Conservation (phyloP, 1,140 invertebrate genomes). For the Druon quercuslanigerum region DNA sequence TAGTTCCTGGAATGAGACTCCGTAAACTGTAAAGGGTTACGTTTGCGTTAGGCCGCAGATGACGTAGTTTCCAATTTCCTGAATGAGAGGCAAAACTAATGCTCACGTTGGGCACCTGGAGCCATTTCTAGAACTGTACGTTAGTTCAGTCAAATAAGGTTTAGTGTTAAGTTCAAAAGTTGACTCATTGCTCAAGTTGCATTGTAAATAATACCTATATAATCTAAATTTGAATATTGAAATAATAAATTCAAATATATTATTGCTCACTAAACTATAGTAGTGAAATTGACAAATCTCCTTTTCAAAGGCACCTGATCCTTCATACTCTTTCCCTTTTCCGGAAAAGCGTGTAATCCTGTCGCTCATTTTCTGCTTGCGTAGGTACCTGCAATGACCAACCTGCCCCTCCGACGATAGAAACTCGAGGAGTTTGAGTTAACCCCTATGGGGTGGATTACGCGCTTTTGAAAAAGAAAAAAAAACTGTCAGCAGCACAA, state of each 20-base stretch:
- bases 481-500: conserved; percentile 58
- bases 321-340: conserved; percentile 40
- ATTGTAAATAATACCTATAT: too few species aligned
- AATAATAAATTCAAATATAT: too few species aligned
- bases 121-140: conserved; percentile 24
- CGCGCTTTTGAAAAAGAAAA: conserved; percentile 65
- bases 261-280: too few species aligned
- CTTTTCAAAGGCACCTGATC: not conserved
- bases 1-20: conserved; percentile 44
- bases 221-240: too few species aligned
- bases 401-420: conserved; percentile 66
- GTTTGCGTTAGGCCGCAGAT: conserved; percentile 57
- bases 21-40: conserved; percentile 62
- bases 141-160: not conserved
- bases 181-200: too few species aligned
- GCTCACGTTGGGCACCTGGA: conserved; percentile 65
- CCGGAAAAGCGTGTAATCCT: conserved; percentile 17
- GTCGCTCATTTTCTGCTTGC: conserved; percentile 36
- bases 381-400: conserved; percentile 69
- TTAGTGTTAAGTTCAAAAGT: too few species aligned
- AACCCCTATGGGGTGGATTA: conserved; percentile 72
- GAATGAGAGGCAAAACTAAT: conserved; percentile 67
- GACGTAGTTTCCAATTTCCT: conserved; percentile 71
- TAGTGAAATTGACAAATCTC: not conserved
- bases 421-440: conserved; percentile 68